Conservation (phyloP, 2,797 vertebrate species). For the Dicrostonyx torquatus region DNA sequence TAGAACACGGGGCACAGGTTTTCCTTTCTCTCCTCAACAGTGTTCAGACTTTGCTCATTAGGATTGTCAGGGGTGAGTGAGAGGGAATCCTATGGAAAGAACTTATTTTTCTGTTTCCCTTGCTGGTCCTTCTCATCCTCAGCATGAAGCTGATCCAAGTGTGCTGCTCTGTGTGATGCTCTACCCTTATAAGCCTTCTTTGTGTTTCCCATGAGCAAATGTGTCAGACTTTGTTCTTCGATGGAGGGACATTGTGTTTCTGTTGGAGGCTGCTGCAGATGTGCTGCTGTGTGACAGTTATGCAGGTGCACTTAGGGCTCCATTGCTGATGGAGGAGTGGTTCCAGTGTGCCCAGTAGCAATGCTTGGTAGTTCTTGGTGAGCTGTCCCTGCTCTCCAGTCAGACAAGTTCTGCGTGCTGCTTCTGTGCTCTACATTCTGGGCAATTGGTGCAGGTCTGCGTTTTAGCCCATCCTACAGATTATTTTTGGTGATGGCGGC, state of each 20-base stretch:
- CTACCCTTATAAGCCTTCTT: too few relatives aligned
- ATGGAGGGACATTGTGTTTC: too few relatives aligned
- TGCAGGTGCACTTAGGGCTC: background rate
- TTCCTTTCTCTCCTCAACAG: background rate
- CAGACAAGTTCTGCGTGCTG: background rate
- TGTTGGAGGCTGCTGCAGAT: fast-evolving
- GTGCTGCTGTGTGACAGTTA: background rate
- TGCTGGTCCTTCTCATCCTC: background rate
- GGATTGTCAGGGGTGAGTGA: background rate
- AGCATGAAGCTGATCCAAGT: background rate
- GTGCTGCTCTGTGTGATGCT: background rate
- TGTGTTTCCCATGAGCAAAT: too few relatives aligned
- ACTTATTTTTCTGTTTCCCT: background rate
- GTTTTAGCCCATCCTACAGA: background rate
- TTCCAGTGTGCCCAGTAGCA: background rate
- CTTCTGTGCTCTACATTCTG: background rate
- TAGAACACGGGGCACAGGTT: background rate
- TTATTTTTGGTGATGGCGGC: background rate
- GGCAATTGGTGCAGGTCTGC: background rate
- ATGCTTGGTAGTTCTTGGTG: too few relatives aligned
- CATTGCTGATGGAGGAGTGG: background rate
- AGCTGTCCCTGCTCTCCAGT: background rate
- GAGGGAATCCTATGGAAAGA: background rate
- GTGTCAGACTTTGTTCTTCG: background rate
- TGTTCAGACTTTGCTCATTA: background rate